Conservation (phyloP, 1,140 invertebrate genomes). For the Drosophila littoralis region DNA sequence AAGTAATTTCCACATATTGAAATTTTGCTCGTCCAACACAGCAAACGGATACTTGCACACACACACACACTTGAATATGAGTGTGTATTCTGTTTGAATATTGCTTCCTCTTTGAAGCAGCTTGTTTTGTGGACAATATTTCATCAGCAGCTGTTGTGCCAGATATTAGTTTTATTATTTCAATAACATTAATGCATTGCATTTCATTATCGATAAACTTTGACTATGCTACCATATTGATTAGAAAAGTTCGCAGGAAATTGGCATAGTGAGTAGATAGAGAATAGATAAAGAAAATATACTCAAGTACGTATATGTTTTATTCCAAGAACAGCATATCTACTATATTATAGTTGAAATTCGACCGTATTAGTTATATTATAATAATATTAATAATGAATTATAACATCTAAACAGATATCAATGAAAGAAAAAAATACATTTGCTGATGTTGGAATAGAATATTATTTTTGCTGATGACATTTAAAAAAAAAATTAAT, state of each 20-base stretch:
- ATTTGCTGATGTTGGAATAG: too few species aligned
- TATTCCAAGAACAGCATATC: too few species aligned
- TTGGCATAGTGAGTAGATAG: background rate
- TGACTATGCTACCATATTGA: conserved; percentile 24
- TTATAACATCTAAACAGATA: too few species aligned
- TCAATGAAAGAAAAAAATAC: too few species aligned
- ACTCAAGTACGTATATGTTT: too few species aligned
- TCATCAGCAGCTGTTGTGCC: conserved; percentile 70
- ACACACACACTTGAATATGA: background rate
- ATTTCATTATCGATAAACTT: conserved; percentile 79
- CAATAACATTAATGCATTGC: conserved; percentile 75
- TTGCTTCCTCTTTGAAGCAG: conserved; percentile 36
- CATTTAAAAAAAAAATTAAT: conserved; percentile 42
- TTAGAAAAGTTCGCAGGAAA: conserved; percentile 39
- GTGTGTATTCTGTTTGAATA: conserved; percentile 23
- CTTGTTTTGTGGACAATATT: conserved; percentile 78
- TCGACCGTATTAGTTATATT: too few species aligned
- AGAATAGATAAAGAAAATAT: background rate
- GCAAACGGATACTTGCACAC: conserved; percentile 1
- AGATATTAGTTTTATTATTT: conserved; percentile 77
- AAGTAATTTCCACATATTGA: conserved; percentile 84
- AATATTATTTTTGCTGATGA: background rate
- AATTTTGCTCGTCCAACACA: conserved; percentile 58
- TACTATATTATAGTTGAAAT: too few species aligned
- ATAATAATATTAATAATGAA: too few species aligned